Percentiles rank a stretch among this genome's conserved stretches.
phyloP scores from a whole-genome alignment of 2,113 vertebrate genomes.

The Semnornis frantzii region DNA sequence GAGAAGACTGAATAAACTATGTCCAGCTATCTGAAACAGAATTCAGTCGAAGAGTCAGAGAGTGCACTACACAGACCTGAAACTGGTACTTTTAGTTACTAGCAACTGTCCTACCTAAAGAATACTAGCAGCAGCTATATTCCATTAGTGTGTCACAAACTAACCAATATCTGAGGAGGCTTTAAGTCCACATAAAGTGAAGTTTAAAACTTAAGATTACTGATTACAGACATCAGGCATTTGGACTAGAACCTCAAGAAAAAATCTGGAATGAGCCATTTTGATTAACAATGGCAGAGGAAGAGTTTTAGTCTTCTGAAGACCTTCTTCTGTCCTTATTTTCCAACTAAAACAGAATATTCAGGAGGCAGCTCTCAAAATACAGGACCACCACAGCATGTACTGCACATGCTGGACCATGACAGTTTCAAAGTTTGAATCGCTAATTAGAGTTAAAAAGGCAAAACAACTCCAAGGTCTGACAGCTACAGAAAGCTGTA shows the following conservation, averaged over 20 bases:
- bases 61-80: neutral
- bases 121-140: neutral
- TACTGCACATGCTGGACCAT: neutral
- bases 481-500: neutral
- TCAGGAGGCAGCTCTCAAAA: neutral
- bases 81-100: neutral
- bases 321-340: neutral
- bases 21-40: neutral
- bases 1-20: neutral
- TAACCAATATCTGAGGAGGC: neutral
- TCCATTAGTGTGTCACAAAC: neutral
- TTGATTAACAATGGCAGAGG: neutral
- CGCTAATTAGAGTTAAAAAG: neutral
- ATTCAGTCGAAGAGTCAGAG: neutral
- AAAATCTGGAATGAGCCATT: neutral
- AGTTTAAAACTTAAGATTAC: neutral
- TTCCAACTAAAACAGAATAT: neutral
- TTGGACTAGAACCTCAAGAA: neutral
- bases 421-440: neutral
- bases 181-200: neutral
- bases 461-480: neutral
- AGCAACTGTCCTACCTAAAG: neutral
- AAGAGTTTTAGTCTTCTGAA: neutral
- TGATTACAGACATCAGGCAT: neutral
- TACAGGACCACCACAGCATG: neutral